Base-by-base conservation (phyloP, 2,797 vertebrate species). In the Danio aesculapii region DNA sequence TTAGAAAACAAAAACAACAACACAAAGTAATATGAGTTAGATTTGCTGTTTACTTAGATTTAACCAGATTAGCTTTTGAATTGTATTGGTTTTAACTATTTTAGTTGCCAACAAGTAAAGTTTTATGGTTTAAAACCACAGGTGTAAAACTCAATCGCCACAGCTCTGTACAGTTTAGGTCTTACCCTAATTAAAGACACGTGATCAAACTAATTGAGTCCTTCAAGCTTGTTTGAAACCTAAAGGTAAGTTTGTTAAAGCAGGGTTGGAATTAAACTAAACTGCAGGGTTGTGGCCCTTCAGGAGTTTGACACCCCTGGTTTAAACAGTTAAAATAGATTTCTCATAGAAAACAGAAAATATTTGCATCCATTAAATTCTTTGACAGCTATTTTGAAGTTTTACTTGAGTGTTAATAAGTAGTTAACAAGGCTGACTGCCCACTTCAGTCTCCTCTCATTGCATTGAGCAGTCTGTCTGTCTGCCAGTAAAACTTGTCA, bases 401-500 rank as follows among this genome's bases (percentile, higher is more conserved):
- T 30, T 16, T 19, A 7, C 21, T 64, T 63, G 43, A 39, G 73
- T 72, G 16, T 71, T 16, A 59, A 39, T 61, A 44, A 82, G 43
- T 71, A 39, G 58, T 55, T 57, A 19, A 59, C 62, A 67, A 73
- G 12, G 30, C 44, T 80, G 44, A 21, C 57, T 64, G 55, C 8
- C 41, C 71, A 50, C 49, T 55, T 70, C 21, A 70, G 64, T n/a
- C 64, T 79, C n/a, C n/a, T 14, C 41, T 55, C 55, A 41, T 17
- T 19, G 46, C 1, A 8, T 12, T 53, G 59, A 67, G 19, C 49
- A 55, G 44, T 53, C 11, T 43, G 8, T 39, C 63, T 84, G 83
- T 62, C 82, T 74, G 14, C 21, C 44, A 12, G 39, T 73, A 67
- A 49, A 39, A 17, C 39, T 17, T 53, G 8, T 55, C 46, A 49